These are phyloP conservation scores for Drosophila pseudotakahashii DNA, from an alignment of 2,888 invertebrate genomes.

Conservation along the genomic window DNA sequence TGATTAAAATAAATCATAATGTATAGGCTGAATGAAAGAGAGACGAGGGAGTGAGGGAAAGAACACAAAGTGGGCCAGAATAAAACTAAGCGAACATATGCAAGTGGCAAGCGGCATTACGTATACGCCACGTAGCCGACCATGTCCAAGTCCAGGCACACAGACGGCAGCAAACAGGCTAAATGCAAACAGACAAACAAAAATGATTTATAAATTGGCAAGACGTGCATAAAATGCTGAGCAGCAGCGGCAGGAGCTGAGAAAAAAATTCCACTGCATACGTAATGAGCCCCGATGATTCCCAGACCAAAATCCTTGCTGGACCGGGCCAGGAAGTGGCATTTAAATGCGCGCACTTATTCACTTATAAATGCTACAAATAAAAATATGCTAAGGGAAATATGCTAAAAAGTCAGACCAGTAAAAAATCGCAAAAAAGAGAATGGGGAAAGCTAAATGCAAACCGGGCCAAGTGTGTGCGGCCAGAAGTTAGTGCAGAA, in stretches of 20 bases:
- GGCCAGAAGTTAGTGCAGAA: conserved; percentile 59
- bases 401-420: conserved; percentile 69
- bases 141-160: conserved; percentile 55
- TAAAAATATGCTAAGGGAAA: conserved; percentile 73
- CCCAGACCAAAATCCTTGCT: conserved; percentile 30
- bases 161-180: conserved; percentile 50
- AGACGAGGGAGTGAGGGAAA: no score
- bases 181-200: conserved; percentile 76
- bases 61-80: background rate
- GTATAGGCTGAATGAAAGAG: conserved; percentile 43
- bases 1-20: conserved; percentile 79
- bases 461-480: conserved; percentile 74
- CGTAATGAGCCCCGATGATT: conserved; percentile 66
- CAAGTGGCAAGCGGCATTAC: conserved; percentile 48
- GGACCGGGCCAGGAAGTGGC: conserved; percentile 62
- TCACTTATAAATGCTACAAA: conserved; percentile 79
- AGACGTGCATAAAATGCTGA: conserved; percentile 82
- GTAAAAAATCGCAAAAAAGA: conserved; percentile 21
- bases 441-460: conserved; percentile 34
- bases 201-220: conserved; percentile 83
- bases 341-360: conserved; percentile 80
- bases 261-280: conserved; percentile 75
- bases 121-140: conserved; percentile 68
- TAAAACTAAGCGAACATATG: conserved; percentile 42
- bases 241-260: conserved; percentile 33